Percentiles rank a stretch among this genome's conserved stretches.
Conservation (phyloP, 2,888 invertebrate species). For the Bellardia bayeri region DNA sequence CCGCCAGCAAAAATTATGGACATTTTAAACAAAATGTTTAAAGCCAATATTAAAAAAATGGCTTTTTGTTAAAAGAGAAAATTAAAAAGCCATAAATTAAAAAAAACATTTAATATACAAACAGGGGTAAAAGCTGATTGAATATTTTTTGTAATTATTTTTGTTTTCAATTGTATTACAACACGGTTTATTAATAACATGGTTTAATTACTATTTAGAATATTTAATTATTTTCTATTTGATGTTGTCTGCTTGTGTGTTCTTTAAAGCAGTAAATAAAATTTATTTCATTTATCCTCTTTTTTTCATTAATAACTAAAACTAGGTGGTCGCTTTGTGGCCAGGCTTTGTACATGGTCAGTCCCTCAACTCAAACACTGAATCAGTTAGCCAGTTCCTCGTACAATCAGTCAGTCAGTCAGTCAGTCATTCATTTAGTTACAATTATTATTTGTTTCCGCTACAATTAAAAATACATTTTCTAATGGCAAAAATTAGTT, state of each 20-base stretch:
- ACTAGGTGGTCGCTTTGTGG: slow-evolving; percentile 15
- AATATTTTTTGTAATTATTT: background rate
- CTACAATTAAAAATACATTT: slow-evolving; percentile 73
- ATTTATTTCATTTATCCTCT: background rate
- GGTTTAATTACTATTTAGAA: slow-evolving; percentile 40
- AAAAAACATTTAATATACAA: slow-evolving; percentile 7
- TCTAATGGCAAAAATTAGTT: slow-evolving; percentile 73
- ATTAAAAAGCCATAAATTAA: slow-evolving; percentile 62
- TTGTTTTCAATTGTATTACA: slow-evolving; percentile 3
- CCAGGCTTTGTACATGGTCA: background rate
- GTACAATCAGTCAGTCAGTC: background rate
- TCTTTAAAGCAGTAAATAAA: slow-evolving; percentile 19
- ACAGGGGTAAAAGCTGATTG: background rate
- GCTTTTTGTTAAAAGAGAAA: slow-evolving; percentile 32
- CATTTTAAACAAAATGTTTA: slow-evolving; percentile 19
- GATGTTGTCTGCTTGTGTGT: background rate
- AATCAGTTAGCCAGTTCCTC: too few species aligned
- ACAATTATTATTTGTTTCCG: slow-evolving; percentile 61
- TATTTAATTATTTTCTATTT: slow-evolving; percentile 42
- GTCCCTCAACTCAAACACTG: too few species aligned
- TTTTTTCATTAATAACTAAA: background rate
- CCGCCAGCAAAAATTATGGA: slow-evolving; percentile 43
- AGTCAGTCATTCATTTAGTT: slow-evolving; percentile 17
- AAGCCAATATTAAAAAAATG: slow-evolving; percentile 1
- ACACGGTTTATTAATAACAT: background rate